These are phyloP conservation scores for Cariama cristata DNA, from an alignment of 2,113 vertebrate species.

Conservation along the genomic window DNA sequence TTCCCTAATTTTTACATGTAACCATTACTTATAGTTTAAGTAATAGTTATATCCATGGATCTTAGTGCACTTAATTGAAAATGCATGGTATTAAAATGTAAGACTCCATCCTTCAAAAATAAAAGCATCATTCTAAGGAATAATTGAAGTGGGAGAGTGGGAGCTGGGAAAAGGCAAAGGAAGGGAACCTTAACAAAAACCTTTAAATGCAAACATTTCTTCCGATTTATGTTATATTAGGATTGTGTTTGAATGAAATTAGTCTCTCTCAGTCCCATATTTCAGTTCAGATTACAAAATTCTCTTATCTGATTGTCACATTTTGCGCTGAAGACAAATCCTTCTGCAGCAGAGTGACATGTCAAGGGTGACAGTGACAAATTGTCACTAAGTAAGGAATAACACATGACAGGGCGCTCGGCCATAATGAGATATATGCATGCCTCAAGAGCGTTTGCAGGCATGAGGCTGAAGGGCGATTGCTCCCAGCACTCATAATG, in stretches of 20 bases:
- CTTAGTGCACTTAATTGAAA: slow-evolving; percentile 80
- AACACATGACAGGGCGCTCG: slow-evolving; percentile 77
- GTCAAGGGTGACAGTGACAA: slow-evolving; percentile 87
- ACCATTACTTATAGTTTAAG: slow-evolving; percentile 82
- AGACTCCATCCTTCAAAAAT: slow-evolving; percentile 78
- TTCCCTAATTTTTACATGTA: slow-evolving; percentile 79
- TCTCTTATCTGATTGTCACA: slow-evolving; percentile 77
- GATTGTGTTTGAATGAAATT: slow-evolving; percentile 75
- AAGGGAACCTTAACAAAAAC: slow-evolving; percentile 22
- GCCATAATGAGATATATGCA: slow-evolving; percentile 78
- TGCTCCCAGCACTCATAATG: slow-evolving; percentile 53
- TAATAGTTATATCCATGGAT: slow-evolving; percentile 78
- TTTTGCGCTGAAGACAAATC: slow-evolving; percentile 74
- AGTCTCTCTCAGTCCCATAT: slow-evolving; percentile 72
- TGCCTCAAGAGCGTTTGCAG: slow-evolving; percentile 64
- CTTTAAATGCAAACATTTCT: slow-evolving; percentile 58
- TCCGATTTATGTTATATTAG: slow-evolving; percentile 55
- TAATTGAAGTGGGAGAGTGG: slow-evolving; percentile 41
- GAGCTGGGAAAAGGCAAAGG: background rate
- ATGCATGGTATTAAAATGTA: slow-evolving; percentile 77
- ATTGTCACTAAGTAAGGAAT: slow-evolving; percentile 86
- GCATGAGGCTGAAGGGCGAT: slow-evolving; percentile 60
- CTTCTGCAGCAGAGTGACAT: slow-evolving; percentile 78
- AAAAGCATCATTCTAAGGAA: slow-evolving; percentile 75
- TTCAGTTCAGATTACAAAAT: slow-evolving; percentile 80